These are phyloP conservation scores for Sitobion miscanthi DNA, from an alignment of 1,140 invertebrate genomes.

Conservation along the genomic window DNA sequence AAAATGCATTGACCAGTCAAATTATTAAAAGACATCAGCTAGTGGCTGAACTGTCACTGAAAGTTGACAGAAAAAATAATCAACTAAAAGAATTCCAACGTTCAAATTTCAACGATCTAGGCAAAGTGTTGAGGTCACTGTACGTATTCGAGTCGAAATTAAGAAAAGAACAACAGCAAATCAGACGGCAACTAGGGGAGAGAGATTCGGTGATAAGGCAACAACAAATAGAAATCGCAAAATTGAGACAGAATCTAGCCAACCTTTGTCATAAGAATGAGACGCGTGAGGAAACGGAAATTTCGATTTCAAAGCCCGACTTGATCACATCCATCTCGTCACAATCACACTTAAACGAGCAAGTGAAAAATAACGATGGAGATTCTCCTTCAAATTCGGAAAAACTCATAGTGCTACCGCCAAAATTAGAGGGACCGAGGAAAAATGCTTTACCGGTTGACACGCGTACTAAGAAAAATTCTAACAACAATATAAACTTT, in stretches of 20 bases:
- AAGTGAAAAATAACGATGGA: neutral
- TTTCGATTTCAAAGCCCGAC: slow-evolving; percentile 59
- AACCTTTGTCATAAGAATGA: neutral
- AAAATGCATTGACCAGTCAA: slow-evolving; percentile 62
- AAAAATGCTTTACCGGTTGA: neutral
- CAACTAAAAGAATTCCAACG: slow-evolving; percentile 68
- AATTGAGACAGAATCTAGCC: slow-evolving; percentile 65
- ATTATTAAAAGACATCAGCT: neutral
- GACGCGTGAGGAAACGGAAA: neutral
- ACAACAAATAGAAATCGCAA: slow-evolving; percentile 74
- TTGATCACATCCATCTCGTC: slow-evolving; percentile 60
- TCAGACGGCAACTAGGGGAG: slow-evolving; percentile 71
- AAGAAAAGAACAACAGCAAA: slow-evolving; percentile 76
- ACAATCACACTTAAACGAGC: neutral
- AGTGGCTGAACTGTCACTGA: slow-evolving; percentile 17
- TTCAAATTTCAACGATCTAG: slow-evolving; percentile 69
- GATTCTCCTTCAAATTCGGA: neutral
- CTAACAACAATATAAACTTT: slow-evolving; percentile 52
- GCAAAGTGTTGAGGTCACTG: slow-evolving; percentile 69
- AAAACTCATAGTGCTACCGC: neutral
- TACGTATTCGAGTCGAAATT: slow-evolving; percentile 75
- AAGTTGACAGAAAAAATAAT: slow-evolving; percentile 61
- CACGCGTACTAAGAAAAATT: neutral
- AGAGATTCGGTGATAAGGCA: slow-evolving; percentile 75
- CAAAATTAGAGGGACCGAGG: slow-evolving; percentile 21